Base-by-base conservation (phyloP, 2,888 invertebrate genomes). In the Muschampia plurimacula region DNA sequence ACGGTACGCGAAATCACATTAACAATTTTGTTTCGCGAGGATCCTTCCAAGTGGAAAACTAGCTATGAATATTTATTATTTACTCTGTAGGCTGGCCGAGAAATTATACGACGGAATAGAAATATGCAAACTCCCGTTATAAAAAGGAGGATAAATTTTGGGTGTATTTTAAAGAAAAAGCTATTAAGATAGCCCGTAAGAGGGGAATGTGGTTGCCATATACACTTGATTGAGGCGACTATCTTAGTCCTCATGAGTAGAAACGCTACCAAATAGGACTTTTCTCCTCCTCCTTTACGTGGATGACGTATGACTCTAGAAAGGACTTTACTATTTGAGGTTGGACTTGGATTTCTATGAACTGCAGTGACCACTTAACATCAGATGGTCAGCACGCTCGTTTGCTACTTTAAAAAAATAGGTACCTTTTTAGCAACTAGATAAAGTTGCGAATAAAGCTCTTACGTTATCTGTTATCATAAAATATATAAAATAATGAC, bases 31-130 rank as follows among this genome's bases (percentile, higher is more conserved):
- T 79, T 74, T 71, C 74, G 75, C 75, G 77, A 76, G 75, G 75
- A 73, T 69, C 77, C 74, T 78, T 78, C 75, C 69, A 69, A 76
- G 75, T 75, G 79, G 77, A 77, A 77, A 78, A 79, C 77, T 77
- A 77, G 78, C 75, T 77, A 79, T 80, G 78, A 80, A 80, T 80
- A 80, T 80, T 80, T 77, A 80, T 80, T 78, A 77, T 79, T 77
- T 78, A 77, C 76, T 77, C 76, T 74, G 67, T 72, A 67, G 67
- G 72, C 67, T 46, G 67, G 67, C 52, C 22, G 72, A 62, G 72
- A 72, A 68, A 67, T 72, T 72, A 67, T 67, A 67, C 63, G 55
- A 15, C 36, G 55, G 10, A 55, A 66, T 72, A 67, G 67, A 62
- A 55, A 67, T 68, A 59, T 69, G 60, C 60, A 49, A 62, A 46